phyloP scores from a whole-genome alignment of 2,113 vertebrate species.

The Theristicus caerulescens region DNA sequence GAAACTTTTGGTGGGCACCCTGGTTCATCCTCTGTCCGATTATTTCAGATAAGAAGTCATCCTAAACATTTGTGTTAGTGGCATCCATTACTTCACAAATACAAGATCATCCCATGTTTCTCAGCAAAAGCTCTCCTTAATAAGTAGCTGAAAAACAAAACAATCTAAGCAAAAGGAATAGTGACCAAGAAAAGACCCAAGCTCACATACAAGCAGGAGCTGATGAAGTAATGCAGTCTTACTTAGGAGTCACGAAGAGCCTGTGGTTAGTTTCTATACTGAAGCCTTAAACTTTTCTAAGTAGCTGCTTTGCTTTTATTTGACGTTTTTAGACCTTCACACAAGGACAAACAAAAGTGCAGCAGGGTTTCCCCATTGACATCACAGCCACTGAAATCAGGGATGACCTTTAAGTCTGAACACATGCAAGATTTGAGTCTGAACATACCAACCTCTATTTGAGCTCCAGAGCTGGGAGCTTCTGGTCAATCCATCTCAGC shows the following conservation, averaged over 20 bases:
- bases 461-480: neutral
- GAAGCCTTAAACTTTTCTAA: neutral
- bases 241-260: neutral
- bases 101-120: neutral
- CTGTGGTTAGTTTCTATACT: neutral
- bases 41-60: neutral
- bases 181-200: neutral
- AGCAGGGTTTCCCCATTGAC: conserved; percentile 53
- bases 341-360: neutral
- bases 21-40: neutral
- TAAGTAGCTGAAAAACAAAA: neutral
- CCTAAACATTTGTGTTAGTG: neutral
- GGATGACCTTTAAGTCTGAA: conserved; percentile 43
- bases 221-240: neutral
- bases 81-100: neutral
- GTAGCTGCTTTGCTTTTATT: neutral
- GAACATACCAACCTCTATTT: neutral
- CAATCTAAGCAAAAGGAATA: neutral
- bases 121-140: neutral
- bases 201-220: neutral
- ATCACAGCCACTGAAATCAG: conserved; percentile 12
- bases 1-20: neutral
- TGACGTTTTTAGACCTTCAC: neutral
- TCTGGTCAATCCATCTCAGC: neutral
- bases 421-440: neutral